Conservation (phyloP, 2,888 invertebrate genomes). For the Alitta virens region DNA sequence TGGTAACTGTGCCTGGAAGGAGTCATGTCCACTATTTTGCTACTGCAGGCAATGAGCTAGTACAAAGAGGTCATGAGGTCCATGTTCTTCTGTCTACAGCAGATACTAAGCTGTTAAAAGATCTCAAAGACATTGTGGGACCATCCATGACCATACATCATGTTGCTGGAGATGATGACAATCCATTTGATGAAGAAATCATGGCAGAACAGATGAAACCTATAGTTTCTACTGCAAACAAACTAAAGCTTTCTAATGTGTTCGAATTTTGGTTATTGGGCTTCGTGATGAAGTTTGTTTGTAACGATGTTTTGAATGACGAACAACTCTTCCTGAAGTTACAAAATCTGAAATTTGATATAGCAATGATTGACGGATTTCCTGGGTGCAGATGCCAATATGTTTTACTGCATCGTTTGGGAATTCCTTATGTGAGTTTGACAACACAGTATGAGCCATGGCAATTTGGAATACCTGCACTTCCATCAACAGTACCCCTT, state of each 20-base stretch:
- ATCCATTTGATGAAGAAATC: not conserved
- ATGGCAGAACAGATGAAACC: not conserved
- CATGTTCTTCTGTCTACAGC: not conserved
- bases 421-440: conserved; percentile 15
- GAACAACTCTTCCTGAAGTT: not conserved
- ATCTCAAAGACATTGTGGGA: not conserved
- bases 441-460: not conserved
- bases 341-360: conserved; percentile 9
- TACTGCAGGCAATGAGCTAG: conserved; percentile 6
- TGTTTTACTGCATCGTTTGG: conserved; percentile 15
- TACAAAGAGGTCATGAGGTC: conserved; percentile 10
- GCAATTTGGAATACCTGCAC: not conserved
- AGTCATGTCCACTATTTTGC: conserved; percentile 8
- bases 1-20: not conserved
- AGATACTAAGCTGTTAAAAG: not conserved
- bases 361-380: conserved; percentile 14
- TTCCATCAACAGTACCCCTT: not conserved
- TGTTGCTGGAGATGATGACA: no score
- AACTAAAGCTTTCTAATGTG: no score
- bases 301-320: not conserved
- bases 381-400: not conserved
- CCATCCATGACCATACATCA: not conserved
- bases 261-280: not conserved
- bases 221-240: no score
- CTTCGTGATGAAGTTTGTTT: not conserved